Percentiles rank a stretch among this genome's conserved stretches.
These are phyloP conservation scores for Labroides dimidiatus DNA, from an alignment of 2,797 vertebrate species.

Conservation along the genomic window DNA sequence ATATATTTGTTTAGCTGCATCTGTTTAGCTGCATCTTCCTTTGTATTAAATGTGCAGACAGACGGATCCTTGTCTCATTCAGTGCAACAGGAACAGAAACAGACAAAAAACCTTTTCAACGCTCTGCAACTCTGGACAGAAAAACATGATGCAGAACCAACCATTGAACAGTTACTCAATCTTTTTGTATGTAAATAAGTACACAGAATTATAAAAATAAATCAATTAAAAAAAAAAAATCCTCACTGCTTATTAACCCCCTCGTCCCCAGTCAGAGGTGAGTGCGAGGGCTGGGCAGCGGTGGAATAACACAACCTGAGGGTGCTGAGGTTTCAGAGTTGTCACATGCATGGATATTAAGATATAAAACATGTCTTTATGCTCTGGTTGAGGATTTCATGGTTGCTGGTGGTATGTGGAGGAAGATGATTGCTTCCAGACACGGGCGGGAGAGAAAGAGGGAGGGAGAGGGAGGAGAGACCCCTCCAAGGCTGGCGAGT, in stretches of 20 bases:
- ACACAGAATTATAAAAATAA: background rate
- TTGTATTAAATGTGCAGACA: background rate
- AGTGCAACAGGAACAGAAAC: background rate
- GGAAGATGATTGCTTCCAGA: slow-evolving; percentile 85
- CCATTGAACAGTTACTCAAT: background rate
- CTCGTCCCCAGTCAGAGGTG: slow-evolving; percentile 46
- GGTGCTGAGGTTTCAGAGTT: slow-evolving; percentile 72
- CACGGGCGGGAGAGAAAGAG: slow-evolving; percentile 44
- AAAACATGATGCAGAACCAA: background rate
- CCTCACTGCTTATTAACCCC: slow-evolving; percentile 7
- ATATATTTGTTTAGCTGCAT: no score
- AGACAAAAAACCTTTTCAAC: background rate
- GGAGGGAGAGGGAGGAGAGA: slow-evolving; percentile 40
- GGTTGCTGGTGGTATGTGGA: slow-evolving; percentile 79
- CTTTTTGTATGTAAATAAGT: background rate
- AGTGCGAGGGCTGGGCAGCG: slow-evolving; percentile 35
- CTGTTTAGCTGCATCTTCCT: no score
- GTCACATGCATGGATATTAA: slow-evolving; percentile 78
- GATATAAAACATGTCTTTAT: slow-evolving; percentile 83
- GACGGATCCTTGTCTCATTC: background rate
- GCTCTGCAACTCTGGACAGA: background rate
- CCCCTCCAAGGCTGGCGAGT: slow-evolving; percentile 48
- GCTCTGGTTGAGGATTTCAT: slow-evolving; percentile 79
- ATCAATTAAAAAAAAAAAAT: no score
- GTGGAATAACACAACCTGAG: slow-evolving; percentile 61